Evolutionary conservation across 2,113 vertebrate species (phyloP).

Genomic region (Aythya baeri): DNA sequence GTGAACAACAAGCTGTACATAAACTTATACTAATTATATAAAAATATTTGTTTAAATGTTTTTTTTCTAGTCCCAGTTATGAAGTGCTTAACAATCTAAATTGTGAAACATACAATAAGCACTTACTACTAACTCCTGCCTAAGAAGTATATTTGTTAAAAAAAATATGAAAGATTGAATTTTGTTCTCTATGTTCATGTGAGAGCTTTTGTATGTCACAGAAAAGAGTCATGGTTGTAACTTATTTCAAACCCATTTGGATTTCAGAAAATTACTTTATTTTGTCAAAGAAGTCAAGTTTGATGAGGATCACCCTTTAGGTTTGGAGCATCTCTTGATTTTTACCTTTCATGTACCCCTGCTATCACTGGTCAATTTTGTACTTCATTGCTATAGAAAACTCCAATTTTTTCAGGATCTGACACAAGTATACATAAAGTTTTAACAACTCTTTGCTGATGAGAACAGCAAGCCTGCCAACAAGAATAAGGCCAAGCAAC

Average conservation of each 20-base stretch:
- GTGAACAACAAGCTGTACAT: background rate
- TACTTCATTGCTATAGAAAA: background rate
- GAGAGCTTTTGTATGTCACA: background rate
- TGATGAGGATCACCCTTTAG: background rate
- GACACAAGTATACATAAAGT: background rate
- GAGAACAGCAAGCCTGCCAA: background rate
- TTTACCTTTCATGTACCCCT: background rate
- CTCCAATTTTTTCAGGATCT: fast-evolving
- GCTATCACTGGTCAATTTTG: background rate
- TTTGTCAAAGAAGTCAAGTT: background rate
- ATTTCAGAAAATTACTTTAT: background rate
- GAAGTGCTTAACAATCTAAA: background rate
- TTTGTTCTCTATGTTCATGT: background rate
- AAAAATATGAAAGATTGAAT: background rate
- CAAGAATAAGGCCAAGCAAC: background rate
- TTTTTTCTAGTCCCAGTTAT: background rate
- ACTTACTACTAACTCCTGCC: background rate
- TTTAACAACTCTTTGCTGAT: background rate
- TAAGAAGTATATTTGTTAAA: fast-evolving
- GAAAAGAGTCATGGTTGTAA: background rate
- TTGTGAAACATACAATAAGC: background rate
- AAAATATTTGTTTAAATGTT: background rate
- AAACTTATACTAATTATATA: background rate
- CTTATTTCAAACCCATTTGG: background rate
- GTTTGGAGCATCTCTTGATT: background rate